Conservation (phyloP, 2,797 vertebrate species). For the Myotis myotis region DNA sequence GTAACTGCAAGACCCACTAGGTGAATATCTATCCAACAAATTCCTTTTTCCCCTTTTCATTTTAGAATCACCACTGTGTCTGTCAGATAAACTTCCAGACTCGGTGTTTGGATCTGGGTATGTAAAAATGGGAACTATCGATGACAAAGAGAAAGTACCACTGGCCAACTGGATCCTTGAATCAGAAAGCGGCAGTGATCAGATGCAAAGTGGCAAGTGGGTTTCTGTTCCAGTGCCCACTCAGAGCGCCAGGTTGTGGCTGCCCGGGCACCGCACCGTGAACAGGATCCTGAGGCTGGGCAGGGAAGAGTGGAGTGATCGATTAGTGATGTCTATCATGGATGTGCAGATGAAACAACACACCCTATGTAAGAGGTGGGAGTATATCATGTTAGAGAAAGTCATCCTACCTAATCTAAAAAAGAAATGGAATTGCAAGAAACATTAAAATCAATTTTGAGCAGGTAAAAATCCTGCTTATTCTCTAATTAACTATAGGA, state of each 20-base stretch:
- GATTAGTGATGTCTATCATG: background rate
- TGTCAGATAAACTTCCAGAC: background rate
- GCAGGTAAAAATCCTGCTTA: background rate
- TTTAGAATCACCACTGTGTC: constrained; percentile 5
- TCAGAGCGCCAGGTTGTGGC: background rate
- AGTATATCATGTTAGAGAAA: background rate
- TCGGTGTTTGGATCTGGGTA: background rate
- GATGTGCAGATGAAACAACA: background rate
- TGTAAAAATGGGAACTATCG: background rate
- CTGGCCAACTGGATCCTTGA: background rate
- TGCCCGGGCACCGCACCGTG: fast-evolving
- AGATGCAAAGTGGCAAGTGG: background rate
- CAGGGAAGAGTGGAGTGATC: background rate
- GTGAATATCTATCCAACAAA: background rate
- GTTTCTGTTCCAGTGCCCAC: background rate
- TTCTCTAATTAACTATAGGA: background rate
- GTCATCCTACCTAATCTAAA: background rate
- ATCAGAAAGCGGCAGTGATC: background rate
- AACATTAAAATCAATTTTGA: background rate
- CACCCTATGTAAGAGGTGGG: too few relatives aligned
- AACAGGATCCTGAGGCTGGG: background rate
- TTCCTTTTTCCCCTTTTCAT: background rate
- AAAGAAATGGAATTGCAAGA: background rate
- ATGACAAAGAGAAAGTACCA: background rate
- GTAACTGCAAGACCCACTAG: background rate